phyloP scores from a whole-genome alignment of 2,888 invertebrate genomes.

The Drosophila infuscata region DNA sequence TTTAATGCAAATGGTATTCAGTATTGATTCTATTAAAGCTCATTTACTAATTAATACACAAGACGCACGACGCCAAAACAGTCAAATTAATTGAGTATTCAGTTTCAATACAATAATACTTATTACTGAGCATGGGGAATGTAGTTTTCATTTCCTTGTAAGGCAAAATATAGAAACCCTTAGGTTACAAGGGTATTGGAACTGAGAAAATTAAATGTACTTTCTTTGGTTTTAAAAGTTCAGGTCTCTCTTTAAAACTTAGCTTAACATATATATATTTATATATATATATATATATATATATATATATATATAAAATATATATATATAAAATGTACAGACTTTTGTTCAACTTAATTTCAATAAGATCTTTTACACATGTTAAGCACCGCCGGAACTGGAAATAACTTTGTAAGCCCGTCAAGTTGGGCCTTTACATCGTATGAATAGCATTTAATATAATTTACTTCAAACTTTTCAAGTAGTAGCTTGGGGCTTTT shows the following conservation, averaged over 20 bases:
- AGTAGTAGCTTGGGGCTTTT: slow-evolving; percentile 22
- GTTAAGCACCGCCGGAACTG: slow-evolving; percentile 44
- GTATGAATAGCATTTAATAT: slow-evolving; percentile 68
- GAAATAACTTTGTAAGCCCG: slow-evolving; percentile 47
- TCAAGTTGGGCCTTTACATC: slow-evolving; percentile 44
- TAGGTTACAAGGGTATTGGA: neutral
- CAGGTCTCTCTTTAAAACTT: neutral
- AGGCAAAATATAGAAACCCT: neutral
- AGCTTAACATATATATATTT: neutral
- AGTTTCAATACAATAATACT: slow-evolving; percentile 8
- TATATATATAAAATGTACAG: neutral
- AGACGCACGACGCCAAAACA: neutral
- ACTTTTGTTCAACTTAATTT: slow-evolving; percentile 26
- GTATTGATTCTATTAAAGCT: neutral
- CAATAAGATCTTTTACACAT: slow-evolving; percentile 34
- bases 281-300: too few relatives aligned
- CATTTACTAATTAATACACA: slow-evolving; percentile 23
- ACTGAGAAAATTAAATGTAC: neutral
- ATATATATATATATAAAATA: neutral
- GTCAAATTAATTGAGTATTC: slow-evolving; percentile 15
- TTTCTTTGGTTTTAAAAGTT: neutral
- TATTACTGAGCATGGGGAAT: slow-evolving; percentile 7
- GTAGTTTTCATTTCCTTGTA: too few relatives aligned
- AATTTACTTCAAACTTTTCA: slow-evolving; percentile 54
- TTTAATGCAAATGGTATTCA: slow-evolving; percentile 15